phyloP scores from a whole-genome alignment of 2,113 vertebrate genomes.

The Leucosticte australis region DNA sequence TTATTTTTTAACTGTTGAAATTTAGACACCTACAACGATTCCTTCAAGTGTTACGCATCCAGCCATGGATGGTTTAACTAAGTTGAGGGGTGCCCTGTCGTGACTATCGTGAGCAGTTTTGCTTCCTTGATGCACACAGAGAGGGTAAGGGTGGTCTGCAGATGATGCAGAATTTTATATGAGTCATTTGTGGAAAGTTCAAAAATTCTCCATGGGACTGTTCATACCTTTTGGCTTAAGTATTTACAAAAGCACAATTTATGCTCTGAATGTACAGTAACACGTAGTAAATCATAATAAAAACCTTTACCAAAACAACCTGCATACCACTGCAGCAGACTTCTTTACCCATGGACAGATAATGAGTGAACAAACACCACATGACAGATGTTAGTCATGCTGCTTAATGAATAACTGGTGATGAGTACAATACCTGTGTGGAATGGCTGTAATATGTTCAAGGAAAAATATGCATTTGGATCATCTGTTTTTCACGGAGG shows the following conservation, averaged over 20 bases:
- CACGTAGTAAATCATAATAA: not conserved
- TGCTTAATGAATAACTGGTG: constrained; percentile 67
- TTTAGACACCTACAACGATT: not conserved
- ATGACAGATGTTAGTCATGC: constrained; percentile 59
- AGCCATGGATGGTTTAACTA: not conserved
- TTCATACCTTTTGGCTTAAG: not conserved
- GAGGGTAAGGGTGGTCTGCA: not conserved
- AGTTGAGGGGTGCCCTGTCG: not conserved
- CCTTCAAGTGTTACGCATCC: not conserved
- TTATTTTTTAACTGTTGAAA: not conserved
- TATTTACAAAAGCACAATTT: not conserved
- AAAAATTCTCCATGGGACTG: not conserved
- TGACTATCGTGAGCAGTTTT: not conserved
- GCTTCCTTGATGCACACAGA: not conserved
- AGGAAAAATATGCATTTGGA: constrained; percentile 9
- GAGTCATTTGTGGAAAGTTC: not conserved
- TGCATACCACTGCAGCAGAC: constrained; percentile 46
- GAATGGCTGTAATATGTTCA: constrained; percentile 26
- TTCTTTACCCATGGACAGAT: constrained; percentile 49
- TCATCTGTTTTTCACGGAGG: constrained; percentile 8
- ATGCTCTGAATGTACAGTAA: not conserved
- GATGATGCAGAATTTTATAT: not conserved
- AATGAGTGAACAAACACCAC: constrained; percentile 65
- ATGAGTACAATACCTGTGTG: constrained; percentile 58
- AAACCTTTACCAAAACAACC: constrained; percentile 21